Percentiles rank a stretch among this genome's conserved stretches.
phyloP scores from a whole-genome alignment of 2,113 vertebrate species.

The Chionomys nivalis region DNA sequence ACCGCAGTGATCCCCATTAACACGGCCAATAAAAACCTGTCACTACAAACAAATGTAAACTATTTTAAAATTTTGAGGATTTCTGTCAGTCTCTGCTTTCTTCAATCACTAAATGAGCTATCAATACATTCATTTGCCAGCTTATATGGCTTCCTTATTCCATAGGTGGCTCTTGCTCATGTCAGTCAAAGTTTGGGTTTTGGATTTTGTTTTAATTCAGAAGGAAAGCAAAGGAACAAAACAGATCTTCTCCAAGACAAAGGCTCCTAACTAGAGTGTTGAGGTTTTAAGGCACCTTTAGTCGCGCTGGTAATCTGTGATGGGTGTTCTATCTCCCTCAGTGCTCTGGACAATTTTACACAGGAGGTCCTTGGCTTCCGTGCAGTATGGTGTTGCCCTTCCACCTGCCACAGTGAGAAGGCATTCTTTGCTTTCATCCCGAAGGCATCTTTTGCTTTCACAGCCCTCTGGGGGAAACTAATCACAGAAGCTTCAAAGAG shows the following conservation, averaged over 20 bases:
- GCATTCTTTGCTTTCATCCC: neutral
- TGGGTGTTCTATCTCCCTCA: neutral
- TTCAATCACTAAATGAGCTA: neutral
- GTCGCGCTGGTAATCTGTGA: neutral
- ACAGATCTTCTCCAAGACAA: neutral
- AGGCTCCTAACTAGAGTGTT: neutral
- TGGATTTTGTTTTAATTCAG: neutral
- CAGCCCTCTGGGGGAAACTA: constrained; percentile 59
- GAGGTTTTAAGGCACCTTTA: neutral
- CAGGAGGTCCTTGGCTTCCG: neutral
- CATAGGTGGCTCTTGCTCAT: neutral
- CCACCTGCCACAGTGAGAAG: neutral
- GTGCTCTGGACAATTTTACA: neutral
- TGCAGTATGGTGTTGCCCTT: neutral
- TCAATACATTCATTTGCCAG: neutral
- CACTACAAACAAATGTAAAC: neutral
- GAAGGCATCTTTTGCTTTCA: no score
- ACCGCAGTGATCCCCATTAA: neutral
- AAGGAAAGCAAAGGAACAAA: neutral
- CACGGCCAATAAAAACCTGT: neutral
- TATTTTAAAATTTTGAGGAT: neutral
- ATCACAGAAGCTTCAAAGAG: constrained; percentile 50
- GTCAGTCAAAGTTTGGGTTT: neutral
- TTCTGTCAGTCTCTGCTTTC: neutral
- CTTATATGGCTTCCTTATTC: neutral